These are phyloP conservation scores for Laspeyria flexula DNA, from an alignment of 2,888 invertebrate species.

Conservation along the genomic window DNA sequence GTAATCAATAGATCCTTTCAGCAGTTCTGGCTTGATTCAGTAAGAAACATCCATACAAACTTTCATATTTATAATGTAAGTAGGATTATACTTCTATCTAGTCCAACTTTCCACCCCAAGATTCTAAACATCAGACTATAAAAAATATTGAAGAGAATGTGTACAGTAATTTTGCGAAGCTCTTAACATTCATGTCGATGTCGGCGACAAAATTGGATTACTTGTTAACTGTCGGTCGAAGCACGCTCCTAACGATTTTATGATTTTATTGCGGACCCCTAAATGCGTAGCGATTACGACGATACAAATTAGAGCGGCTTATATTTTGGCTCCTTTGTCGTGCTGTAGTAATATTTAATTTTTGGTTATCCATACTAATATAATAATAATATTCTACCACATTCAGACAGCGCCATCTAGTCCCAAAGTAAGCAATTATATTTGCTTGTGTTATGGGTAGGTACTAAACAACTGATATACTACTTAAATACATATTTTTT, in stretches of 20 bases:
- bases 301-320: conserved; percentile 55
- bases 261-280: conserved; percentile 74
- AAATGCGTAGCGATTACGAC: conserved; percentile 67
- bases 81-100: too few species aligned
- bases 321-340: conserved; percentile 17
- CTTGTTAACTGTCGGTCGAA: conserved; percentile 70
- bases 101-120: neutral
- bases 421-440: too few species aligned
- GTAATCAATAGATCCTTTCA: too few species aligned
- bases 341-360: conserved; percentile 5
- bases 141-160: conserved; percentile 46
- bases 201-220: conserved; percentile 81
- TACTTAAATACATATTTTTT: too few species aligned
- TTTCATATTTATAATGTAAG: too few species aligned
- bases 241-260: conserved; percentile 72
- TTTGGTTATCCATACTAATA: too few species aligned
- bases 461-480: too few species aligned
- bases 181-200: conserved; percentile 72
- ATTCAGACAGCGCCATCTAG: too few species aligned
- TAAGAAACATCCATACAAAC: too few species aligned
- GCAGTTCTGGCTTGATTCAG: too few species aligned
- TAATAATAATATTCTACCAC: too few species aligned
- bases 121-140: neutral
- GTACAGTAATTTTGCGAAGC: conserved; percentile 69
- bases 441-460: too few species aligned